phyloP scores from a whole-genome alignment of 2,113 vertebrate species.

The Chlorodrepanis virens region DNA sequence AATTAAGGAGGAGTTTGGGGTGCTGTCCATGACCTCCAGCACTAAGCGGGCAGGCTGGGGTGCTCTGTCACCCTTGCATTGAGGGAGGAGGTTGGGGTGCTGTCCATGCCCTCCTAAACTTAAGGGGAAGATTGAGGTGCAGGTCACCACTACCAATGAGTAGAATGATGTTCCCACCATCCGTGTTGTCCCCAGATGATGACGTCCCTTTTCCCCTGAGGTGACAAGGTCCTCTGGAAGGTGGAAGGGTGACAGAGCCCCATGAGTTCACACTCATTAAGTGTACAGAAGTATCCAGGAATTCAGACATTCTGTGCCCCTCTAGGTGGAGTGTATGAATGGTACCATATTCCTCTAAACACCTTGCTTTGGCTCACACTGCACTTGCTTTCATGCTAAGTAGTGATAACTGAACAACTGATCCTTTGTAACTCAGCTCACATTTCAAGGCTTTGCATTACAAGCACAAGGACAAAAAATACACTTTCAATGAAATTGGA shows the following conservation, averaged over 20 bases:
- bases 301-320: neutral
- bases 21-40: fast-evolving
- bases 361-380: neutral
- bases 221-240: too few relatives aligned
- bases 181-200: fast-evolving
- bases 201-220: too few relatives aligned
- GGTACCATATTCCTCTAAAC: neutral
- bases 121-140: fast-evolving
- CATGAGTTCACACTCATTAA: fast-evolving
- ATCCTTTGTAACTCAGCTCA: neutral
- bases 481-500: neutral
- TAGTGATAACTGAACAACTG: neutral
- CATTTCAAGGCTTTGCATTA: neutral
- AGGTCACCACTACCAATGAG: fast-evolving
- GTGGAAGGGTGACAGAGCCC: fast-evolving
- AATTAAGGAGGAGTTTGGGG: too few relatives aligned
- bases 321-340: fast-evolving
- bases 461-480: neutral
- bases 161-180: fast-evolving
- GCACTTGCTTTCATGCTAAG: fast-evolving
- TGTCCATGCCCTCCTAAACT: too few relatives aligned
- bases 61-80: too few relatives aligned
- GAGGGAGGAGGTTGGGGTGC: too few relatives aligned
- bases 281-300: neutral
- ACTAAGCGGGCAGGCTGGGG: fast-evolving